Conservation (phyloP, 2,797 vertebrate genomes). For the Ctenochaetus hawaiiensis region DNA sequence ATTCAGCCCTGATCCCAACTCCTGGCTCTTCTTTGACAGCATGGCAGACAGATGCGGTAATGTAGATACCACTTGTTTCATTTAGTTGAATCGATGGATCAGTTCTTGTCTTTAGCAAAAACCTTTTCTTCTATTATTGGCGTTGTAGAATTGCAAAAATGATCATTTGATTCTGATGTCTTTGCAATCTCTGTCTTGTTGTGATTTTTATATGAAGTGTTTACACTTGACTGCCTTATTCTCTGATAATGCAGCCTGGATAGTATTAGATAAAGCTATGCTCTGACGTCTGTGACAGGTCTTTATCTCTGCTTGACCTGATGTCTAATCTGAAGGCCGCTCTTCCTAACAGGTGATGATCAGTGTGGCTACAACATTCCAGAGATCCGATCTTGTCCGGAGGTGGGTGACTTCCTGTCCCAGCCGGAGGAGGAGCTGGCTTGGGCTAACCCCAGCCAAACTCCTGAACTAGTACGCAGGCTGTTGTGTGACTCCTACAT, state of each 20-base stretch:
- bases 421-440: conserved; percentile 76
- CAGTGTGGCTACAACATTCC: conserved; percentile 85
- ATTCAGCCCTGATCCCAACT: conserved; percentile 77
- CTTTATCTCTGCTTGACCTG: conserved; percentile 53
- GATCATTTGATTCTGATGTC: conserved; percentile 7
- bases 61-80: conserved; percentile 8
- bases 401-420: conserved; percentile 79
- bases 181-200: conserved; percentile 41
- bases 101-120: neutral
- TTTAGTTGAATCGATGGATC: neutral
- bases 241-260: conserved; percentile 45
- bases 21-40: conserved; percentile 91
- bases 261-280: conserved; percentile 50
- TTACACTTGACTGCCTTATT: conserved; percentile 28
- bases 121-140: neutral
- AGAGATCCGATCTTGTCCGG: conserved; percentile 84
- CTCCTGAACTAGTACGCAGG: conserved; percentile 75
- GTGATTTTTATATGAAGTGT: conserved; percentile 12
- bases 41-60: conserved; percentile 88
- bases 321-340: conserved; percentile 57
- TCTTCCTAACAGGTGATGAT: conserved; percentile 80
- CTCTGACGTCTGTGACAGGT: conserved; percentile 56
- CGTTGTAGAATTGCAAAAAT: neutral
- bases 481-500: conserved; percentile 87
- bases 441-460: conserved; percentile 66